A percentile compares a stretch with the other conserved stretches of the same genome.
Evolutionary conservation across 37 sponge, comb jelly and placozoan species (phyloP).

Genomic region (Dysidea cf. avara): DNA sequence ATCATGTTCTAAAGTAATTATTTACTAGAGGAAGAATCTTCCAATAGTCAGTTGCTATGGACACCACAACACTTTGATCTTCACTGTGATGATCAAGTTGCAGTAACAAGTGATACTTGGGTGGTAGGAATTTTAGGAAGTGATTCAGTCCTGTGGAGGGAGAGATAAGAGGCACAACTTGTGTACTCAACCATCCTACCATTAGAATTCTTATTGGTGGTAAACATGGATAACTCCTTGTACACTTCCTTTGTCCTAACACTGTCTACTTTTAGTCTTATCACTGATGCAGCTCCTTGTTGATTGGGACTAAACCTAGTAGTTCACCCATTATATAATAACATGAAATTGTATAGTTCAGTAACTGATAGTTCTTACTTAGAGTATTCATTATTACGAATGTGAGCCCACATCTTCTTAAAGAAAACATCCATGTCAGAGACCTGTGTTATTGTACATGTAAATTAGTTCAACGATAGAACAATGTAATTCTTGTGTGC

Average conservation of each 20-base stretch:
- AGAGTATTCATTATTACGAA: background rate
- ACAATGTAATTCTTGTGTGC: too few relatives aligned
- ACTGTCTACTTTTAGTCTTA: conserved; percentile 4
- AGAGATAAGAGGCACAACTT: too few relatives aligned
- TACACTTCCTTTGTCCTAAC: background rate
- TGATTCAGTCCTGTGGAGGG: conserved; percentile 10
- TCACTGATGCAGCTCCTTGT: conserved; percentile 20
- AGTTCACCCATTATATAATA: background rate
- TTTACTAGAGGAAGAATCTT: conserved; percentile 40
- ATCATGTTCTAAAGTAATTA: conserved; percentile 6
- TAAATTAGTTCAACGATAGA: too few relatives aligned
- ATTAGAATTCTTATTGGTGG: too few relatives aligned
- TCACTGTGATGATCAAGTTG: conserved; percentile 1
- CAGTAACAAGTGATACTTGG: conserved; percentile 50
- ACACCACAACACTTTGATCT: background rate
- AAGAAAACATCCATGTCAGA: background rate
- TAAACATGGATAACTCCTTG: too few relatives aligned
- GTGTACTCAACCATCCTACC: too few relatives aligned
- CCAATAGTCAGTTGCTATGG: conserved; percentile 67
- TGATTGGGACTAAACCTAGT: background rate
- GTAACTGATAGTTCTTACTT: too few relatives aligned
- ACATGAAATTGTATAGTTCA: too few relatives aligned
- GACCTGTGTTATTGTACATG: too few relatives aligned
- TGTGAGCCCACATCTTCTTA: conserved; percentile 6
- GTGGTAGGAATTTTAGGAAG: conserved; percentile 54